A percentile compares a stretch with the other conserved stretches of the same genome.
Conservation (phyloP, 2,113 vertebrate genomes). For the Rhinogobius similis region DNA sequence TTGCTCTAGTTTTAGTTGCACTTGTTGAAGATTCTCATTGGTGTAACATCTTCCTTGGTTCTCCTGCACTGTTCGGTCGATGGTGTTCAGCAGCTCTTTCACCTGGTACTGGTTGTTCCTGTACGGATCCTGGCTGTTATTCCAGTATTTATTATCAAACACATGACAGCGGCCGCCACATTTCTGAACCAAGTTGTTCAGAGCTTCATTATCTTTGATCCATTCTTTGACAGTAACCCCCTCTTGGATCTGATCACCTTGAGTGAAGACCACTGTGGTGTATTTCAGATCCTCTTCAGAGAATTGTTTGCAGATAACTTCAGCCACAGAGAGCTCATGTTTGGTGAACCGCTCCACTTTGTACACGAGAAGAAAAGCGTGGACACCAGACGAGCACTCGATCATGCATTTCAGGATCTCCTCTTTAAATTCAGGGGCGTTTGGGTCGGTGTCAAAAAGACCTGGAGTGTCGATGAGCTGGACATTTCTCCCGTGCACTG, state of each 20-base stretch:
- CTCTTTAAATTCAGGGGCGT: not conserved
- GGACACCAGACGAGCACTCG: slow-evolving; percentile 13
- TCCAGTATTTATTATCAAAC: slow-evolving; percentile 54
- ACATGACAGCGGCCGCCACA: slow-evolving; percentile 27
- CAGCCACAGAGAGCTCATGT: not conserved
- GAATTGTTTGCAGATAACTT: not conserved
- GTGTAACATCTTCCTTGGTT: slow-evolving; percentile 42
- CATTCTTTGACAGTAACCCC: slow-evolving; percentile 12
- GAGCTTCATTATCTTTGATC: accelerated
- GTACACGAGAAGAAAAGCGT: slow-evolving; percentile 31
- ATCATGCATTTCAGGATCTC: slow-evolving; percentile 9
- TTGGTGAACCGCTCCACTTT: slow-evolving; percentile 9
- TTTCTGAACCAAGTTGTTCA: not conserved
- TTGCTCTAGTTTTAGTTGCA: not conserved
- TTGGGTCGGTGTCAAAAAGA: slow-evolving; percentile 9
- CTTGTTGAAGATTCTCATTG: slow-evolving; percentile 10
- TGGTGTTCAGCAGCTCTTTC: slow-evolving; percentile 25
- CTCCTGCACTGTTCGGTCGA: slow-evolving; percentile 18
- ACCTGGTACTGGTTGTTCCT: slow-evolving; percentile 43
- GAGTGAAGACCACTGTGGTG: slow-evolving; percentile 45
- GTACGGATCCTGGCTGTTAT: not conserved
- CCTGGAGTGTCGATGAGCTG: slow-evolving; percentile 35
- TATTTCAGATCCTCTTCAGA: not conserved
- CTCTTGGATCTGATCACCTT: not conserved
- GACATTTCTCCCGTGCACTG: not conserved